Evolutionary conservation across 2,113 vertebrate species (phyloP).

Genomic region (Gulo gulo): DNA sequence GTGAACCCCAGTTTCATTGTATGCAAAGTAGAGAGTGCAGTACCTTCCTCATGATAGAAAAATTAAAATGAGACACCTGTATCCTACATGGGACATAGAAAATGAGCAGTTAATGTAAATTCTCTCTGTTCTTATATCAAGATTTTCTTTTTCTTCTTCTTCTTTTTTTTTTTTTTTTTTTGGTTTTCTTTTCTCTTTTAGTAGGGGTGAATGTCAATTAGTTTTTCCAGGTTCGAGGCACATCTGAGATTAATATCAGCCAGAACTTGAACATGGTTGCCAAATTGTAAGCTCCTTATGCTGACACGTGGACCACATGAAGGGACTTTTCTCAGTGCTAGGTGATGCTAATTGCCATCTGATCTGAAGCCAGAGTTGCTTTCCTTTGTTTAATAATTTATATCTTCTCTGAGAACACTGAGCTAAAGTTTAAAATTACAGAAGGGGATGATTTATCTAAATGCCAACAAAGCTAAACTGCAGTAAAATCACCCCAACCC

Average conservation of each 20-base stretch:
- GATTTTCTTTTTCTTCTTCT: background rate
- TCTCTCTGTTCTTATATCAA: background rate
- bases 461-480: conserved; percentile 55
- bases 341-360: conserved; percentile 57
- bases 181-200: background rate
- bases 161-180: background rate
- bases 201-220: background rate
- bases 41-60: background rate
- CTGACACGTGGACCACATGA: background rate
- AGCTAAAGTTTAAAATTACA: conserved; percentile 58
- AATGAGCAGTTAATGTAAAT: background rate
- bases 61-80: background rate
- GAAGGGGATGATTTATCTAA: conserved; percentile 59
- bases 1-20: background rate
- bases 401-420: conserved; percentile 52
- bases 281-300: background rate
- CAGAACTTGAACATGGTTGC: background rate
- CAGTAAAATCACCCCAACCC: background rate
- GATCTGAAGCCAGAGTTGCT: conserved; percentile 63
- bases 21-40: background rate
- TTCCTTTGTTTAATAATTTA: conserved; percentile 76
- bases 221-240: background rate
- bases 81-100: background rate
- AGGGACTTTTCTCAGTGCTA: conserved; percentile 16
- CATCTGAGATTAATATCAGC: background rate